Base-by-base conservation (phyloP, 2,797 vertebrate species). In the Pteronotus mesoamericanus region DNA sequence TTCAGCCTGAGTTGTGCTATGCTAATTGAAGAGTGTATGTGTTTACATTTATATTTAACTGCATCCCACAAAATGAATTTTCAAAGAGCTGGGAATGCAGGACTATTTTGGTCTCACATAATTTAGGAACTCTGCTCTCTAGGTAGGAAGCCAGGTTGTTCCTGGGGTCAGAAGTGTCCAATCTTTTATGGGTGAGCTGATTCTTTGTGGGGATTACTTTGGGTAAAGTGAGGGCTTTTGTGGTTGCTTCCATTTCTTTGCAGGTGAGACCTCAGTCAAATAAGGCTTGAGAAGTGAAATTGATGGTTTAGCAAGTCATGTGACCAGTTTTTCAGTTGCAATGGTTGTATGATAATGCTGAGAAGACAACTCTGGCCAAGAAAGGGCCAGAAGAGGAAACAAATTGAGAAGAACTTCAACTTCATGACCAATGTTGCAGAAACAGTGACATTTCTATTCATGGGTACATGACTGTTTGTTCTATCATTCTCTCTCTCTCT, bases 381-480 rank as follows among this genome's bases (percentile, higher is more conserved):
- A 79, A 86, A 51, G 14, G 46, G 44, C 19, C 16, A 32, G 53
- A 39, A 2, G 0, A 37, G 29, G 51, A 0, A 15, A 26, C 18
- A 29, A 14, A 2, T 9, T 9, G 8, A 39, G 72, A 4, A 37
- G 39, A 9, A 18, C 9, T 7, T 69, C 64, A 42, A 0, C 34
- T 32, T 34, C 11, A 48, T 53, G 0, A 11, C 29, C 48, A 14
- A 0, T 1, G 32, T 12, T 6, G 19, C 1, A 0, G 37, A 46
- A 46, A 75, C 77, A n/a, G 18, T 21, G 29, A 10, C 5, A 15
- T 44, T 59, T 74, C n/a, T 3, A 19, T 21, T 18, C 16, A 32
- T 8, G 32, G n/a, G 19, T 15, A 9, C 9, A 6, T 2, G 6
- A 16, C 19, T 16, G 5, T 44, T 80, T 37, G 4, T 71, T 78